These are phyloP conservation scores for Micropoecilia bifurca DNA, from an alignment of 2,797 vertebrate species.

Conservation along the genomic window DNA sequence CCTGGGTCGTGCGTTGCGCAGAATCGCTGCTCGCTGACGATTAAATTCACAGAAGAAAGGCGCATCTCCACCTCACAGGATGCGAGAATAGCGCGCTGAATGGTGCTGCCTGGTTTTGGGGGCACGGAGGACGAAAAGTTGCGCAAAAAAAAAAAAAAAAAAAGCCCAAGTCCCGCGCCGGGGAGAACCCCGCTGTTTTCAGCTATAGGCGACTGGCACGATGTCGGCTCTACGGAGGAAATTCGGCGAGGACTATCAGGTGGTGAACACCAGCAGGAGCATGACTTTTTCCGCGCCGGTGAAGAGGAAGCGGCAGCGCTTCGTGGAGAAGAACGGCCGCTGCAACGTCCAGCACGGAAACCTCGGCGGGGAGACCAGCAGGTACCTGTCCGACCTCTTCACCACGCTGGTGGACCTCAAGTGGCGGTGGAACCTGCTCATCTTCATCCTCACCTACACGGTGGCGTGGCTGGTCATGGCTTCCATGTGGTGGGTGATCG, in stretches of 20 bases:
- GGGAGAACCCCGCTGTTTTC: conserved; percentile 7
- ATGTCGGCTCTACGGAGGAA: conserved; percentile 88
- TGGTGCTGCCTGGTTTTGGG: conserved; percentile 28
- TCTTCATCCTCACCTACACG: conserved; percentile 92
- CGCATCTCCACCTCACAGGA: conserved; percentile 53
- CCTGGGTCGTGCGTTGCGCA: conserved; percentile 60
- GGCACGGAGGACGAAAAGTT: conserved; percentile 53
- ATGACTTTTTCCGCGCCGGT: conserved; percentile 77
- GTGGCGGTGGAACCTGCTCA: conserved; percentile 95
- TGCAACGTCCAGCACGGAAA: conserved; percentile 94
- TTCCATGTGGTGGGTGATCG: conserved; percentile 94
- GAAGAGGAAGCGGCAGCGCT: conserved; percentile 88
- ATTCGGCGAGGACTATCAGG: conserved; percentile 90
- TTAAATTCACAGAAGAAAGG: conserved; percentile 42
- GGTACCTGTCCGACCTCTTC: conserved; percentile 91
- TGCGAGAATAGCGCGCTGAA: conserved; percentile 44
- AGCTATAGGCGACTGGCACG: conserved; percentile 15
- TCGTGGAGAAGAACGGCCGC: conserved; percentile 93
- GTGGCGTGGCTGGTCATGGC: conserved; percentile 95
- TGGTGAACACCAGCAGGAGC: conserved; percentile 79
- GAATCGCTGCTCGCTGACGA: conserved; percentile 54
- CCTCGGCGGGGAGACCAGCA: conserved; percentile 89
- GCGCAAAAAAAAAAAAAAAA: conserved; percentile 39
- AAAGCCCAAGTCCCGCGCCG: conserved; percentile 25
- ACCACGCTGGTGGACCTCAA: conserved; percentile 93